Conservation (phyloP, 1,140 invertebrate species). For the Pachyrhynchus sulphureomaculatus region DNA sequence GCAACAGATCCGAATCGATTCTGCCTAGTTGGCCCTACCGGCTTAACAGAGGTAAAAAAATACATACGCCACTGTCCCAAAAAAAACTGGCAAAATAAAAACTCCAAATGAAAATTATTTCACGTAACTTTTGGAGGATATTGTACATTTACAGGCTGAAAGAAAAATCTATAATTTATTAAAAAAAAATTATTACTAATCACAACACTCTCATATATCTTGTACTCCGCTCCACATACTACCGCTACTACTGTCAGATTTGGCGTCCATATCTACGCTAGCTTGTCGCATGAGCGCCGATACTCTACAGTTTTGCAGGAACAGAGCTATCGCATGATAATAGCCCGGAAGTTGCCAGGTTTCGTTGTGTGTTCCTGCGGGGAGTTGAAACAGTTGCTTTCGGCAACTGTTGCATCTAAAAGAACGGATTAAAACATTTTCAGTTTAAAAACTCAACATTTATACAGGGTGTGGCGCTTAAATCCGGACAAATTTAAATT, state of each 20-base stretch:
- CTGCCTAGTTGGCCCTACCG: no score
- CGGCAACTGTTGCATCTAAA: slow-evolving; percentile 65
- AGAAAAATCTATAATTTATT: no score
- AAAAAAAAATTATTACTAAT: no score
- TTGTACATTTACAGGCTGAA: no score
- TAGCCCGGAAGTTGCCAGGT: slow-evolving; percentile 68
- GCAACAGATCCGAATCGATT: no score
- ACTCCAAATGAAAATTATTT: no score
- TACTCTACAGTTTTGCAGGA: slow-evolving; percentile 45
- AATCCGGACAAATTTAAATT: no score
- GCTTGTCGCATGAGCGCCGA: slow-evolving; percentile 23
- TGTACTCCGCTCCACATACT: slow-evolving; percentile 25
- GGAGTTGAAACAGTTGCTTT: slow-evolving; percentile 73
- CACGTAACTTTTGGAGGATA: no score
- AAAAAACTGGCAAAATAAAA: no score
- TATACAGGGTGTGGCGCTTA: no score
- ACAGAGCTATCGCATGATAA: slow-evolving; percentile 46
- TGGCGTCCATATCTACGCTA: slow-evolving; percentile 20
- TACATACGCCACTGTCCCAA: no score
- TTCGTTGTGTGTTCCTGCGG: slow-evolving; percentile 82
- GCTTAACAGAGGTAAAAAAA: no score
- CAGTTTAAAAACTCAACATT: background rate
- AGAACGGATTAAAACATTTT: slow-evolving; percentile 16
- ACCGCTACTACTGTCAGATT: slow-evolving; percentile 20
- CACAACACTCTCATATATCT: slow-evolving; percentile 15